Percentiles rank a stretch among this genome's conserved stretches.
Evolutionary conservation across 1,140 invertebrate species (phyloP).

Genomic region (Acarapis woodi): DNA sequence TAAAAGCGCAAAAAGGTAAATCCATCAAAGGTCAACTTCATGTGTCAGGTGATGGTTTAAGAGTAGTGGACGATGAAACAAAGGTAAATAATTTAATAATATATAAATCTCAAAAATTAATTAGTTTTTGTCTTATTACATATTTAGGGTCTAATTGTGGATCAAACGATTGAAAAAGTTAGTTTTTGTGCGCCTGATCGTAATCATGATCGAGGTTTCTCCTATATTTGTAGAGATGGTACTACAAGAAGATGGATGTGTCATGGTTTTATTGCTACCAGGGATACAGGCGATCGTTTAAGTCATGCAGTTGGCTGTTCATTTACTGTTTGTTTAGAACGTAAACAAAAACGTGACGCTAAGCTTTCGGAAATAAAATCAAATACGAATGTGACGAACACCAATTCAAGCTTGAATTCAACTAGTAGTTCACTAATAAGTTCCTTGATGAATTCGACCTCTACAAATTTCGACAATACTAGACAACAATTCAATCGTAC

Average conservation of each 20-base stretch:
- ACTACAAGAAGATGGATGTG: constrained; percentile 89
- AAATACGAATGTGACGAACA: too few relatives aligned
- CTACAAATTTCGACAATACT: constrained; percentile 73
- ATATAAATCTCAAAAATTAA: constrained; percentile 1
- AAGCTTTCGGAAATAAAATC: too few relatives aligned
- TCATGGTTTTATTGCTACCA: constrained; percentile 82
- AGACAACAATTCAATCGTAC: constrained; percentile 73
- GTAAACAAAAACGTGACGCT: constrained; percentile 87
- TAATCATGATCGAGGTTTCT: constrained; percentile 90
- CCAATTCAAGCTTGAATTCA: too few relatives aligned
- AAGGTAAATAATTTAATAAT: constrained; percentile 26
- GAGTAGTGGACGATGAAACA: constrained; percentile 94
- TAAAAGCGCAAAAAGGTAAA: constrained; percentile 33
- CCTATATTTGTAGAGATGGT: constrained; percentile 60
- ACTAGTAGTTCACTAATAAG: too few relatives aligned
- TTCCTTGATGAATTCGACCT: constrained; percentile 25
- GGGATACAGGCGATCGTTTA: constrained; percentile 83
- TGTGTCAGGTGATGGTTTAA: constrained; percentile 81
- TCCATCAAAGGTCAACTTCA: constrained; percentile 62
- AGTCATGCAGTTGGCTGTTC: constrained; percentile 98
- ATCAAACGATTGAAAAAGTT: constrained; percentile 99
- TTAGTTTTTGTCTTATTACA: constrained; percentile 4
- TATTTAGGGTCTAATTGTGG: constrained; percentile 62
- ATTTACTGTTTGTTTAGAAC: constrained; percentile 86
- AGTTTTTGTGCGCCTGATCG: constrained; percentile 97